Base-by-base conservation (phyloP, 2,797 vertebrate species). In the Echeneis naucrates region DNA sequence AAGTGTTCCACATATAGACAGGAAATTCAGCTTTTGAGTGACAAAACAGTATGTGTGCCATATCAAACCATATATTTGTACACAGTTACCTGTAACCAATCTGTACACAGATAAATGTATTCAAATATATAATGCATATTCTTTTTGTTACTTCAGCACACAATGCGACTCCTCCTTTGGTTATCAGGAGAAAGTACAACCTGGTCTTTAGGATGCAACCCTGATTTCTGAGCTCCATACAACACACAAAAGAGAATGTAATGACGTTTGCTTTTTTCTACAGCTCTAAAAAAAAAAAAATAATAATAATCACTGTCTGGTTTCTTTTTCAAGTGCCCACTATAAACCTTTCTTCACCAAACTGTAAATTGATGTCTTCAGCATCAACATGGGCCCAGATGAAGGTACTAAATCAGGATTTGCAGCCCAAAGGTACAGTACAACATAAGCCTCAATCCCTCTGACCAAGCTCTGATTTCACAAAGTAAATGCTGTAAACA, bases 401-500 rank as follows among this genome's bases (percentile, higher is more conserved):
- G 80, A 61, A 59, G 21, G 10, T 50, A 52, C 60, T 77, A 81
- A 78, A 72, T 12, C 17, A 23, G 69, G 51, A 78, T 84, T 38
- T 72, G 14, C 48, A 83, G 73, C 67, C 8, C 42, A 72, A 74
- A 68, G 53, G 62, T 55, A 68, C 67, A 72, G 23, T 11, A n/a
- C 52, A 42, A 10, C 12, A 16, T 55, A 38, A 85, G 42, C 51
- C 56, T 26, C 51, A 50, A 67, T 74, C 70, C 57, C 10, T 61
- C 48, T 44, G 35, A 74, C 54, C 26, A 74, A 80, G 70, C 71
- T 10, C 37, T 65, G 68, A 78, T 77, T 60, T 87, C 77, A 82
- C 59, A 14, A 59, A 44, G 50, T 48, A 75, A 63, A 53, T 51
- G 32, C n/a, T 40, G n/a, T 57, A 67, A 80, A 91, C 86, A 89